Conservation (phyloP, 2,888 invertebrate genomes). For the Trichacis sp. region DNA sequence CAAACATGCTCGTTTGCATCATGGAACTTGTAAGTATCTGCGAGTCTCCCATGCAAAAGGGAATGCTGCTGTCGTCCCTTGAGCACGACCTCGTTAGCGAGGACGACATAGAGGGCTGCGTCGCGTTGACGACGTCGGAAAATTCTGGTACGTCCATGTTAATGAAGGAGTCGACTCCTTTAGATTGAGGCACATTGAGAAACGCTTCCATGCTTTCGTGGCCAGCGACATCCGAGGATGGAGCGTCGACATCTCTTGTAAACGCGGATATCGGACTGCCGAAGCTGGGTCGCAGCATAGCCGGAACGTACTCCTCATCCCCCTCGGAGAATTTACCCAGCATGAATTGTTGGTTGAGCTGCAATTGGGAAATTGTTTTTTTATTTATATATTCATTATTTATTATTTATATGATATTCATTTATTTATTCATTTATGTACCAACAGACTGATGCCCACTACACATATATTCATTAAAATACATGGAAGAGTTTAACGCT, state of each 20-base stretch:
- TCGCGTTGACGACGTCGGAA: conserved; percentile 55
- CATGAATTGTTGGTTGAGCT: conserved; percentile 8
- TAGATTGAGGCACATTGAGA: conserved; percentile 58
- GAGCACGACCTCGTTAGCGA: conserved; percentile 48
- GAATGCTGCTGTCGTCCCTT: conserved; percentile 37
- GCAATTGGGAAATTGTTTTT: conserved; percentile 12
- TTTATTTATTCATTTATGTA: no score
- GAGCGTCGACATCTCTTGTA: not conserved
- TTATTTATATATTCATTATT: no score
- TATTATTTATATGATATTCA: no score
- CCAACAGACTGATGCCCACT: no score
- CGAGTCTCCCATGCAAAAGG: conserved; percentile 48
- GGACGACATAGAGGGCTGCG: conserved; percentile 60
- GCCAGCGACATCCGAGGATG: conserved; percentile 25
- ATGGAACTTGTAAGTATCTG: conserved; percentile 60
- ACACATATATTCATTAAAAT: no score
- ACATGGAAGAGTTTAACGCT: no score
- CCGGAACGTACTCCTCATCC: conserved; percentile 39
- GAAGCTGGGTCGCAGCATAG: conserved; percentile 52
- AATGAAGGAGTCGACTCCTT: conserved; percentile 62
- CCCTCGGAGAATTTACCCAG: conserved; percentile 6
- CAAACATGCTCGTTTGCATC: conserved; percentile 61
- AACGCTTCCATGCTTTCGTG: conserved; percentile 64
- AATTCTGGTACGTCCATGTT: conserved; percentile 61
- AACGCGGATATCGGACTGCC: not conserved